phyloP scores from a whole-genome alignment of 2,888 invertebrate genomes.

The Dasysyrphus tricinctus region DNA sequence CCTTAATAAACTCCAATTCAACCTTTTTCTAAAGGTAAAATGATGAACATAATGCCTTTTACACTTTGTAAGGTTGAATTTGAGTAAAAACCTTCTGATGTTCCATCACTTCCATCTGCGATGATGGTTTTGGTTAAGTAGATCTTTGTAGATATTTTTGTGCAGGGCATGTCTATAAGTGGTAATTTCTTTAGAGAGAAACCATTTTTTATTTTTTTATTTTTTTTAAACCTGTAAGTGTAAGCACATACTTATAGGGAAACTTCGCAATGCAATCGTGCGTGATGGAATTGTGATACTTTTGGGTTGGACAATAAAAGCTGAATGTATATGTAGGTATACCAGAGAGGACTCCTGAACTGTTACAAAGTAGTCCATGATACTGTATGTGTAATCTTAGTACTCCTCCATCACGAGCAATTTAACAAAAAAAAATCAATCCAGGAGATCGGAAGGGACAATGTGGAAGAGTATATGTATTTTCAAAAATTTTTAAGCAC shows the following conservation, averaged over 20 bases:
- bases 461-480: too few species aligned
- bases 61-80: conserved; percentile 44
- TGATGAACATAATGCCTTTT: conserved; percentile 28
- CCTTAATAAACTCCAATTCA: background rate
- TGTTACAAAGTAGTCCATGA: too few species aligned
- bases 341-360: too few species aligned
- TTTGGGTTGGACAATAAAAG: conserved; percentile 26
- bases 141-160: conserved; percentile 25
- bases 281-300: conserved; percentile 13
- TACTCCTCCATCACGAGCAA: too few species aligned
- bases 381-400: too few species aligned
- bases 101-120: background rate
- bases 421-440: too few species aligned
- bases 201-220: background rate
- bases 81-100: conserved; percentile 12
- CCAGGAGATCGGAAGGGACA: too few species aligned
- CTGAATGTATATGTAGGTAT: too few species aligned
- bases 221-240: background rate
- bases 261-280: conserved; percentile 10
- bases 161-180: background rate
- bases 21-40: conserved; percentile 5
- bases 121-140: conserved; percentile 33
- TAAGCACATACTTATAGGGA: conserved; percentile 4
- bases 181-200: background rate
- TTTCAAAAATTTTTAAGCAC: too few species aligned